phyloP scores from a whole-genome alignment of 2,113 vertebrate genomes.

The Xenopus borealis region DNA sequence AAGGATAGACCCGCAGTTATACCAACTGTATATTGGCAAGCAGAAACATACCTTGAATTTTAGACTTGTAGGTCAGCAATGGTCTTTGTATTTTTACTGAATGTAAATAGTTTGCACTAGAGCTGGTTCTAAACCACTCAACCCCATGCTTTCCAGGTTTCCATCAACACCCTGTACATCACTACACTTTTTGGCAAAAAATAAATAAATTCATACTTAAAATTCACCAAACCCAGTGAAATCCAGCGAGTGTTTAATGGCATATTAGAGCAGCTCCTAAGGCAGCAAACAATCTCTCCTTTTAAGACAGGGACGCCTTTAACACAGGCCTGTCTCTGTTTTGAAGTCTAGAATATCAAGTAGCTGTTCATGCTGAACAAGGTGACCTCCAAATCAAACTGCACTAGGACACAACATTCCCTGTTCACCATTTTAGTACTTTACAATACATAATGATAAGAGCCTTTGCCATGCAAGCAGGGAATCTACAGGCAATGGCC shows the following conservation, averaged over 20 bases:
- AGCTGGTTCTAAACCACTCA: too few species aligned
- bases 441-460: neutral
- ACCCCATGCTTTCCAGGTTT: neutral
- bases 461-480: neutral
- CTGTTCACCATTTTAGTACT: neutral
- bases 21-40: too few species aligned
- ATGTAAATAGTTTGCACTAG: too few species aligned
- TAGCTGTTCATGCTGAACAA: slow-evolving; percentile 11
- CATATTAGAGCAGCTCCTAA: neutral
- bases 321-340: slow-evolving; percentile 5
- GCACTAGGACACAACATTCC: neutral
- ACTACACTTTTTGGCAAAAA: too few species aligned
- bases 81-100: too few species aligned
- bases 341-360: slow-evolving; percentile 13
- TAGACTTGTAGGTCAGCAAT: too few species aligned
- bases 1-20: too few species aligned
- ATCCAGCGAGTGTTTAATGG: neutral
- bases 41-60: too few species aligned
- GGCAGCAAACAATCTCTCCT: neutral
- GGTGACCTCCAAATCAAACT: slow-evolving; percentile 23
- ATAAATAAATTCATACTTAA: too few species aligned
- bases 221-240: neutral
- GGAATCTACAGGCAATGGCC: neutral
- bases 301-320: neutral
- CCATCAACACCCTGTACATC: too few species aligned